Conservation (phyloP, 2,797 vertebrate genomes). For the Parauchenoglanis punctatus region DNA sequence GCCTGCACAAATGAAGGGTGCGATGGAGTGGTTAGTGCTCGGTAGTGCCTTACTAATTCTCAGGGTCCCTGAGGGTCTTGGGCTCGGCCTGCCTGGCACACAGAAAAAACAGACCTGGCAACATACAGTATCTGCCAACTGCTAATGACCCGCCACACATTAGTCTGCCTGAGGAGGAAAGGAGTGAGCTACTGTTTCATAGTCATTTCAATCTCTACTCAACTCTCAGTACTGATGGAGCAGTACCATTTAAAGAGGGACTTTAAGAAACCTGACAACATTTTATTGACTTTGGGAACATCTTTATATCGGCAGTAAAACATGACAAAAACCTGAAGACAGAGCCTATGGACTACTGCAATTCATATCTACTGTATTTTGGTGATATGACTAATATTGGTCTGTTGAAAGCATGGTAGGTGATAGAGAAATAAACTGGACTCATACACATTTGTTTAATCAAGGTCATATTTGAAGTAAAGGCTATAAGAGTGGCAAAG, state of each 20-base stretch:
- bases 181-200: neutral
- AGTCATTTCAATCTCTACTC: neutral
- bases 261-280: neutral
- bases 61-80: slow-evolving; percentile 33
- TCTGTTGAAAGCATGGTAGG: neutral
- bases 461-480: neutral
- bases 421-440: neutral
- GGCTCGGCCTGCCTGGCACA: slow-evolving; percentile 50
- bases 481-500: neutral
- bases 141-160: slow-evolving; percentile 42
- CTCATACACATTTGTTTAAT: neutral
- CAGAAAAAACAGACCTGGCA: slow-evolving; percentile 53
- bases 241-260: neutral
- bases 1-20: slow-evolving; percentile 50
- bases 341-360: too few relatives aligned
- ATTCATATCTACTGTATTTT: neutral
- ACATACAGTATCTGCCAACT: slow-evolving; percentile 41
- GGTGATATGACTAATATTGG: neutral
- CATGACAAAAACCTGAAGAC: neutral
- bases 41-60: slow-evolving; percentile 17
- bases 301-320: neutral
- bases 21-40: slow-evolving; percentile 37
- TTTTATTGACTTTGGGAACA: neutral
- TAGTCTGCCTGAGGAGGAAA: slow-evolving; percentile 24
- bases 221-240: neutral